These are phyloP conservation scores for Hystrix brachyura DNA, from an alignment of 2,113 vertebrate genomes.

Conservation along the genomic window DNA sequence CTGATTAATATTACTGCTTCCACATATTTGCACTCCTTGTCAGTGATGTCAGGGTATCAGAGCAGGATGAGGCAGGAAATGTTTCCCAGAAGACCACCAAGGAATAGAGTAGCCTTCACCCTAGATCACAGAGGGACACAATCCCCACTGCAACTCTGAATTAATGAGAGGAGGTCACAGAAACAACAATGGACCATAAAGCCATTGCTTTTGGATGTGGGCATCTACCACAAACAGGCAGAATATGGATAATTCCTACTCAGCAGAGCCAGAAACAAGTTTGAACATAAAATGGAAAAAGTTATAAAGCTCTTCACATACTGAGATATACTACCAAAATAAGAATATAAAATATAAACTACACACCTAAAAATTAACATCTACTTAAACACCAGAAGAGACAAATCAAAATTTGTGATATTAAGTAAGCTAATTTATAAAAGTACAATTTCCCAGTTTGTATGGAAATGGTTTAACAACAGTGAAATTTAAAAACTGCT, in stretches of 20 bases:
- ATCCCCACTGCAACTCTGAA: background rate
- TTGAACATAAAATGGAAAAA: conserved; percentile 2
- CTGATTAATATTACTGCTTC: background rate
- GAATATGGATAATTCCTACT: background rate
- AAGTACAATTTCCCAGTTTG: conserved; percentile 71
- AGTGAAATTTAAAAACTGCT: conserved; percentile 62
- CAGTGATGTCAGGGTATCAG: background rate
- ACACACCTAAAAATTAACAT: background rate
- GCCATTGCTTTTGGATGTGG: background rate
- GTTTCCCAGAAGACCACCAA: background rate
- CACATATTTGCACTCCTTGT: background rate
- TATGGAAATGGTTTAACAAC: conserved; percentile 73
- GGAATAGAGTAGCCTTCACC: background rate
- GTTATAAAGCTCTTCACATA: conserved; percentile 48
- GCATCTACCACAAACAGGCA: background rate
- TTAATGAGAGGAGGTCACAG: background rate
- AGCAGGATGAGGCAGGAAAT: background rate
- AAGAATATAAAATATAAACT: background rate
- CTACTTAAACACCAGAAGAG: background rate
- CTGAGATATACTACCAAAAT: background rate
- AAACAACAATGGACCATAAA: background rate
- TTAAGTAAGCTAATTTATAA: conserved; percentile 68
- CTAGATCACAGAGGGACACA: background rate
- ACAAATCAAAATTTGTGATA: conserved; percentile 51
- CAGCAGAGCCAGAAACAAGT: background rate